Conservation (phyloP, 2,888 invertebrate genomes). For the Netelia inedita region DNA sequence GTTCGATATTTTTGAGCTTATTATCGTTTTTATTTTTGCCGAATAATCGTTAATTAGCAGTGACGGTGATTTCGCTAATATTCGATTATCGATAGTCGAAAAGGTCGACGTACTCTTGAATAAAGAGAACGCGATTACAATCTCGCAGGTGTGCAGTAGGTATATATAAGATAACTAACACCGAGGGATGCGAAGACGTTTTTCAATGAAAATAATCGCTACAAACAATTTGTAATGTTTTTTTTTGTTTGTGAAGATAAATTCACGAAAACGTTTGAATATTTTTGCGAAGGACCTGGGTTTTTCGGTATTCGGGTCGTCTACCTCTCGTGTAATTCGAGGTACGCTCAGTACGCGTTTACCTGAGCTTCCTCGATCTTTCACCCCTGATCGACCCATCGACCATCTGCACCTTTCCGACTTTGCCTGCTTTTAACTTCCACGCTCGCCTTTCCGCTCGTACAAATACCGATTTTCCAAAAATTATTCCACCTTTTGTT, state of each 20-base stretch:
- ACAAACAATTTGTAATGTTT: background rate
- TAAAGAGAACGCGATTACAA: conserved; percentile 50
- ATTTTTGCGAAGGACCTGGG: too few relatives aligned
- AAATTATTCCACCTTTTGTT: too few relatives aligned
- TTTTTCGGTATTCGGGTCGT: background rate
- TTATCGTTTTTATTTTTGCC: background rate
- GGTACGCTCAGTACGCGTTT: conserved; percentile 13
- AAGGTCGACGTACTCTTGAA: conserved; percentile 44
- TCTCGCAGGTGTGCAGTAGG: background rate
- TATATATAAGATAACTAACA: background rate
- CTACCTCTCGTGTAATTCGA: conserved; percentile 29
- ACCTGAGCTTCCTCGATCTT: conserved; percentile 33
- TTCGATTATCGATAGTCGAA: conserved; percentile 13
- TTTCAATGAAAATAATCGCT: background rate
- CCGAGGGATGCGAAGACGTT: conserved; percentile 6
- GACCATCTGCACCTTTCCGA: conserved; percentile 44
- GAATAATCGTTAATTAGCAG: background rate
- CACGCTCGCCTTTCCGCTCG: background rate
- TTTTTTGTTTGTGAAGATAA: background rate
- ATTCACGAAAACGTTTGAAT: too few relatives aligned
- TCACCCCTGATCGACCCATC: conserved; percentile 44
- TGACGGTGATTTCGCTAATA: conserved; percentile 20
- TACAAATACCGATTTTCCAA: background rate
- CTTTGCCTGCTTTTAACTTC: background rate
- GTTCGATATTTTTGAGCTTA: background rate